phyloP scores from a whole-genome alignment of 2,888 invertebrate species.

The Molorchus minor region DNA sequence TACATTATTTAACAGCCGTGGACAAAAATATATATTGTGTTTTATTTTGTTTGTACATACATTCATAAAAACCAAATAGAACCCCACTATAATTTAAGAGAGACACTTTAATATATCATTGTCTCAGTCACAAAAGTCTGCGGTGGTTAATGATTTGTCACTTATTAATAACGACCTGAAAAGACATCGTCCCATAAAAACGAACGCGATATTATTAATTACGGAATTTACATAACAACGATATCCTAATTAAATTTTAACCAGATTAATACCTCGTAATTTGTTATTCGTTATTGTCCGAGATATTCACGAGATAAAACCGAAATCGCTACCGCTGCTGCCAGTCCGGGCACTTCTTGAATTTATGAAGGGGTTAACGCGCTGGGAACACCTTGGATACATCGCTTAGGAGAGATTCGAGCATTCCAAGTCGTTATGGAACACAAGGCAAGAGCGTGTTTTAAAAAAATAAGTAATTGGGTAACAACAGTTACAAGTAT shows the following conservation, averaged over 20 bases:
- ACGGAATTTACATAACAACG: conserved; percentile 44
- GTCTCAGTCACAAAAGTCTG: conserved; percentile 11
- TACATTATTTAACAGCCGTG: too few species aligned
- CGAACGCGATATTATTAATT: conserved; percentile 32
- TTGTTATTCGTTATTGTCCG: conserved; percentile 33
- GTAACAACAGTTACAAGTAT: too few species aligned
- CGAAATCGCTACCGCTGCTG: conserved; percentile 7
- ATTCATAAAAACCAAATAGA: too few species aligned
- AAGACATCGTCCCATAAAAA: neutral
- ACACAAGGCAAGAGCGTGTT: too few species aligned
- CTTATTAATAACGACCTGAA: conserved; percentile 2
- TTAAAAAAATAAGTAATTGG: too few species aligned
- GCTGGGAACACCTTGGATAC: too few species aligned
- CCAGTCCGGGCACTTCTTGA: neutral
- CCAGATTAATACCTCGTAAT: conserved; percentile 32
- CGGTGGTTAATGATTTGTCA: neutral
- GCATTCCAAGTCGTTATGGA: too few species aligned
- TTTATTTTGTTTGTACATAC: too few species aligned
- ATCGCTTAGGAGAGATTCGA: too few species aligned
- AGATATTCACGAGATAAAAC: conserved; percentile 30
- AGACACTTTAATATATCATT: conserved; percentile 12
- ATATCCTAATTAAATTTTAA: conserved; percentile 42
- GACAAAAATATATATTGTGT: too few species aligned
- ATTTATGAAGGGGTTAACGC: conserved; percentile 3
- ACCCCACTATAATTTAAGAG: conserved; percentile 9